Evolutionary conservation across 37 sponge, comb jelly and placozoan species (phyloP).

Genomic region (Lycopodina hypogea): DNA sequence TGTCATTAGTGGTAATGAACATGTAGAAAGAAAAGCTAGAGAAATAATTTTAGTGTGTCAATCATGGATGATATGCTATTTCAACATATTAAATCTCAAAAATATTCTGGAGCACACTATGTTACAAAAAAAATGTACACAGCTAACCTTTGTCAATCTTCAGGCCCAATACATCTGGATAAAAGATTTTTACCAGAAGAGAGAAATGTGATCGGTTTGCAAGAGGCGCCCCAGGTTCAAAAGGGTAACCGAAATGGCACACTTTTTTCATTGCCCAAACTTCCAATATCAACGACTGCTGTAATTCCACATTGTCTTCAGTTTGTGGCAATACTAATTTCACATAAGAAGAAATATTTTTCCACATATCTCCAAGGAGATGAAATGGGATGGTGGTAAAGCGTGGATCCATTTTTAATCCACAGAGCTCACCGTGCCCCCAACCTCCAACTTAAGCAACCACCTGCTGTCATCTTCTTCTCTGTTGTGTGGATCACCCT

Average conservation of each 20-base stretch:
- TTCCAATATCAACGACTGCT: neutral
- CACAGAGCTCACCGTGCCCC: neutral
- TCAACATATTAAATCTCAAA: too few species aligned
- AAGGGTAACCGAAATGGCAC: neutral
- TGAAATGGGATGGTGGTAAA: neutral
- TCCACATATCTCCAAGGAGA: neutral
- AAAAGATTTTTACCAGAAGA: constrained; percentile 5
- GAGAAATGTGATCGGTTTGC: neutral
- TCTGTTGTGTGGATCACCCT: too few species aligned
- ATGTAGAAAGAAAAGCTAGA: too few species aligned
- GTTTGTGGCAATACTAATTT: neutral
- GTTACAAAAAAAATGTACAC: too few species aligned
- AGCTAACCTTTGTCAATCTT: neutral
- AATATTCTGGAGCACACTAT: too few species aligned
- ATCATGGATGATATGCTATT: too few species aligned
- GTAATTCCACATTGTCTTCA: neutral
- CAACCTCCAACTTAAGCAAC: constrained; percentile 13
- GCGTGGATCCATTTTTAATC: constrained; percentile 11
- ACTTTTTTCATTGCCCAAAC: constrained; percentile 11
- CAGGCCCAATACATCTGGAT: neutral
- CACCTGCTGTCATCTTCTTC: neutral
- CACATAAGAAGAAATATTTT: neutral
- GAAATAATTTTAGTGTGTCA: too few species aligned
- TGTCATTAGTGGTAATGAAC: too few species aligned
- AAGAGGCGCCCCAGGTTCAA: neutral